phyloP scores from a whole-genome alignment of 1,140 invertebrate genomes.

The Papilio aristodemus region DNA sequence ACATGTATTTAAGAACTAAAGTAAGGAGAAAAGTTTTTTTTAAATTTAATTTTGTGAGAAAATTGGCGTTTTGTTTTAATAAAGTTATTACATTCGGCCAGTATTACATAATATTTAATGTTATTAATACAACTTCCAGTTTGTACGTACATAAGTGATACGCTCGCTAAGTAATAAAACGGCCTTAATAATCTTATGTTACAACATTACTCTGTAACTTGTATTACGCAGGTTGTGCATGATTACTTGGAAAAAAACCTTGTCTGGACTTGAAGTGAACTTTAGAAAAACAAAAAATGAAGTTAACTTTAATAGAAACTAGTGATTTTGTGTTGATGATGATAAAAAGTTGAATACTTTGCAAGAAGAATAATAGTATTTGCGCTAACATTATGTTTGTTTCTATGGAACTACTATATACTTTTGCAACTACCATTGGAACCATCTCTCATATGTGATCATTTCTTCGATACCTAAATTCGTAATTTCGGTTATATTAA shows the following conservation, averaged over 20 bases:
- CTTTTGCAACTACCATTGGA: too few relatives aligned
- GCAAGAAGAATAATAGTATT: too few relatives aligned
- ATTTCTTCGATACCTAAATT: too few relatives aligned
- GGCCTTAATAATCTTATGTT: constrained; percentile 1
- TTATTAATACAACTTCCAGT: neutral
- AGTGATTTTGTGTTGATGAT: neutral
- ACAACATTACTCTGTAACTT: constrained; percentile 1
- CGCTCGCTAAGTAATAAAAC: constrained; percentile 3
- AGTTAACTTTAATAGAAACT: neutral
- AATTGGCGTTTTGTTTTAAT: neutral
- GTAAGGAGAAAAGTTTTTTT: neutral
- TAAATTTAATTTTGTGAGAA: neutral
- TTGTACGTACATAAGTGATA: neutral
- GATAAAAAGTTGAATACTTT: neutral
- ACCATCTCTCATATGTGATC: too few relatives aligned
- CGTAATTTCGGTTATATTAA: too few relatives aligned
- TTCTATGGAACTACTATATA: too few relatives aligned
- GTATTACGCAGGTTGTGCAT: constrained; percentile 9
- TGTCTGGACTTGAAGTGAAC: neutral
- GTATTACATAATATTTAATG: neutral
- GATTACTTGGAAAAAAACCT: constrained; percentile 18
- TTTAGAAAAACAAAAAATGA: neutral
- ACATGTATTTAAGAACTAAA: constrained; percentile 12
- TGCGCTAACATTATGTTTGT: too few relatives aligned
- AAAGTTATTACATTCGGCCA: neutral